Percentiles rank a stretch among this genome's conserved stretches.
Conservation (phyloP, 2,888 invertebrate genomes). For the Apotomis betuletana region DNA sequence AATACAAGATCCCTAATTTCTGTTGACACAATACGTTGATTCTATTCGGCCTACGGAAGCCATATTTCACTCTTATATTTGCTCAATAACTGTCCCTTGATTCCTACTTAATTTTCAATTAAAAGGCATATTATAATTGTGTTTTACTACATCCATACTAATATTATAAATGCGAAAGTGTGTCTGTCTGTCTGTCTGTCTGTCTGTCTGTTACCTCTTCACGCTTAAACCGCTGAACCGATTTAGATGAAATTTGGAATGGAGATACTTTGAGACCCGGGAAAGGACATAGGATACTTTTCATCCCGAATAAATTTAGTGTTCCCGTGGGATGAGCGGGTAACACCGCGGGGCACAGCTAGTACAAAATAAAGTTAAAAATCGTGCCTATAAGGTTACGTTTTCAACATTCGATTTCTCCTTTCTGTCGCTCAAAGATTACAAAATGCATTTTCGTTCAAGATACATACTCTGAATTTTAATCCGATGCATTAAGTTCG, state of each 20-base stretch:
- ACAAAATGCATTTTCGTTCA: not conserved
- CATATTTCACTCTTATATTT: slow-evolving; percentile 36
- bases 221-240: too few species aligned
- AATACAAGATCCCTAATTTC: slow-evolving; percentile 28
- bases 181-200: too few species aligned
- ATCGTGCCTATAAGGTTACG: not conserved
- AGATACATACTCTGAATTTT: slow-evolving; percentile 1
- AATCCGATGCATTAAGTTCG: slow-evolving; percentile 1
- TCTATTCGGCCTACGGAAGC: slow-evolving; percentile 36
- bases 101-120: not conserved
- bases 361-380: not conserved
- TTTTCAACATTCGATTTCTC: slow-evolving; percentile 24
- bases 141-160: not conserved
- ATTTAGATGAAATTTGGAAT: too few species aligned
- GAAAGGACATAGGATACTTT: too few species aligned
- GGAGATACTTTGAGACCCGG: too few species aligned
- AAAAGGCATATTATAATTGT: not conserved
- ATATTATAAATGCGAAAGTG: too few species aligned
- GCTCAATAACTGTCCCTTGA: slow-evolving; percentile 29
- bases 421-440: slow-evolving; percentile 34
- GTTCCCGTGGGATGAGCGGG: too few species aligned
- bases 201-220: too few species aligned
- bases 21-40: slow-evolving; percentile 33
- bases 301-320: too few species aligned
- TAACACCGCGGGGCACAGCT: too few species aligned